These are phyloP conservation scores for Alloscopus bannaensis DNA, from an alignment of 2,888 invertebrate genomes.

Conservation along the genomic window DNA sequence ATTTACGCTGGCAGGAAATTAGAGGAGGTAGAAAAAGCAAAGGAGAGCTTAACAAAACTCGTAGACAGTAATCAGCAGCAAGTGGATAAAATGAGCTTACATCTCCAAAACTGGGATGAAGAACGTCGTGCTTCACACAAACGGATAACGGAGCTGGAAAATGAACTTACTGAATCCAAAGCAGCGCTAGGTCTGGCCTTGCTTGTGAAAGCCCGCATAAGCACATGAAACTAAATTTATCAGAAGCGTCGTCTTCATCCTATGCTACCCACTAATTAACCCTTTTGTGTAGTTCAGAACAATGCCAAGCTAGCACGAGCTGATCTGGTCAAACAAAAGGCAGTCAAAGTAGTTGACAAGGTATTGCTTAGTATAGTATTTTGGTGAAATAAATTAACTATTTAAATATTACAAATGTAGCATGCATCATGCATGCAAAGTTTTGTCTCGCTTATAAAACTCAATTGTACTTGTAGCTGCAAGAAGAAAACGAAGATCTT, in stretches of 20 bases:
- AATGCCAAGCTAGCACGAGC: slow-evolving; percentile 40
- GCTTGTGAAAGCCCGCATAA: background rate
- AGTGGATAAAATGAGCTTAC: slow-evolving; percentile 31
- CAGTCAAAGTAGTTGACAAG: slow-evolving; percentile 43
- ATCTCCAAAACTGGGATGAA: slow-evolving; percentile 36
- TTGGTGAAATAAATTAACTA: background rate
- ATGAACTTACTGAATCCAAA: slow-evolving; percentile 45
- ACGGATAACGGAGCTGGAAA: slow-evolving; percentile 46
- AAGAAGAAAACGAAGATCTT: slow-evolving; percentile 49
- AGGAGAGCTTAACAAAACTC: slow-evolving; percentile 26
- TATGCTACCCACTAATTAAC: too few relatives aligned
- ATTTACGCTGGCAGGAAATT: slow-evolving; percentile 34
- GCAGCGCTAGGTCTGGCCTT: slow-evolving; percentile 43
- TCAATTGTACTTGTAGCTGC: slow-evolving; percentile 19
- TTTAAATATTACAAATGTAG: background rate
- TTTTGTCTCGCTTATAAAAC: background rate
- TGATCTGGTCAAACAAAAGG: slow-evolving; percentile 13
- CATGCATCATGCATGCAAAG: background rate
- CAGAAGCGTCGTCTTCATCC: background rate
- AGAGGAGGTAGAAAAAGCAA: slow-evolving; percentile 43
- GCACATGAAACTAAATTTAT: background rate
- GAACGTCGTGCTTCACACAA: slow-evolving; percentile 8
- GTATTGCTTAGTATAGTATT: background rate
- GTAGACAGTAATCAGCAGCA: slow-evolving; percentile 45
- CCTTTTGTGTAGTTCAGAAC: slow-evolving; percentile 51